A percentile compares a stretch with the other conserved stretches of the same genome.
These are phyloP conservation scores for Hippocampus guttulatus DNA, from an alignment of 2,113 vertebrate genomes.

Conservation along the genomic window DNA sequence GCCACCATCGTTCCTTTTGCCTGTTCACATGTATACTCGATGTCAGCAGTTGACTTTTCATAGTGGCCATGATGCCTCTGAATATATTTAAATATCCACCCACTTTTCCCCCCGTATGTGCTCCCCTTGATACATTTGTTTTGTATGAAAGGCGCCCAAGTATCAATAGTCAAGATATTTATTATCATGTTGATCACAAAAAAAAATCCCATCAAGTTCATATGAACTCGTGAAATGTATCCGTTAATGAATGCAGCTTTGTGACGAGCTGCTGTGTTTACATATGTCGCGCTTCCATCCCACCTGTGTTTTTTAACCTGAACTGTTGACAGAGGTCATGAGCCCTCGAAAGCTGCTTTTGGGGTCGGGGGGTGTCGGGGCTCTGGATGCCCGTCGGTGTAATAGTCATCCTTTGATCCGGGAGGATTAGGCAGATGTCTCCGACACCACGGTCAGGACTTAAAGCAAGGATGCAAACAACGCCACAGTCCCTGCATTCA, in stretches of 20 bases:
- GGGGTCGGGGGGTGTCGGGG: slow-evolving; percentile 11
- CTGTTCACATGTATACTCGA: too few relatives aligned
- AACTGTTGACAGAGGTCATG: slow-evolving; percentile 57
- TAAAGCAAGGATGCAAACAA: slow-evolving; percentile 54
- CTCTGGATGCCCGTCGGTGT: slow-evolving; percentile 40
- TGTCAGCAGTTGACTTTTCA: too few relatives aligned
- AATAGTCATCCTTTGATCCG: slow-evolving; percentile 70
- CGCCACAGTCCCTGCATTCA: slow-evolving; percentile 23
- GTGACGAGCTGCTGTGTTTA: neutral
- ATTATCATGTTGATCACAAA: neutral
- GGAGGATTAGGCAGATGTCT: slow-evolving; percentile 63
- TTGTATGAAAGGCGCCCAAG: too few relatives aligned
- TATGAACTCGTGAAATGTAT: neutral
- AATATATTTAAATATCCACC: too few relatives aligned
- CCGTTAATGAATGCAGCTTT: slow-evolving; percentile 5
- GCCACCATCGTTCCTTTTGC: too few relatives aligned
- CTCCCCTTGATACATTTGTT: too few relatives aligned
- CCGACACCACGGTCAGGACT: slow-evolving; percentile 42
- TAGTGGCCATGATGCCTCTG: too few relatives aligned
- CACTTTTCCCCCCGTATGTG: too few relatives aligned
- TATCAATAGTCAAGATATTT: too few relatives aligned
- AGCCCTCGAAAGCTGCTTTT: slow-evolving; percentile 41
- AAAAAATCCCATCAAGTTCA: neutral
- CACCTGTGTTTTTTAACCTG: slow-evolving; percentile 58
- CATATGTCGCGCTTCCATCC: slow-evolving; percentile 19